Base-by-base conservation (phyloP, 2,797 vertebrate genomes). In the Chloroceryle inda region DNA sequence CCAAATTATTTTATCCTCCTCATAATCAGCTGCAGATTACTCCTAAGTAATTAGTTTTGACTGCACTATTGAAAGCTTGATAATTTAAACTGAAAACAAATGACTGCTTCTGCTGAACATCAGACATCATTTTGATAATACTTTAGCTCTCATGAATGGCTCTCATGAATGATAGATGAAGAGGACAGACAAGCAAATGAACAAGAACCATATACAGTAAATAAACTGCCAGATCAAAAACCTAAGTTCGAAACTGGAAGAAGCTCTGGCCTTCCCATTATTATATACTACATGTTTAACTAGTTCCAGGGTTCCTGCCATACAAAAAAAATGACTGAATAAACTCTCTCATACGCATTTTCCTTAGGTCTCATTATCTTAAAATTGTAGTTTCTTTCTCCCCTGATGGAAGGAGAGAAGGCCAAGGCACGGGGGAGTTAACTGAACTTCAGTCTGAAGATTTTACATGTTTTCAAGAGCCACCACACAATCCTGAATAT, bases 201-300 rank as follows among this genome's bases (percentile, higher is more conserved):
- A 76, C 47, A 76, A 85, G 64, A 56, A 72, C 53, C 21, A 86
- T 17, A 74, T 27, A 84, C 26, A 88, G 42, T 55, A 42, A 92
- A 87, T 40, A 69, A 93, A 87, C 42, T 85, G 67, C 63, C 86
- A 86, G 53, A 84, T 56, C 50, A 87, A 76, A 96, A 68, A 11
- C 27, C 58, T 62, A 62, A 55, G 33, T 29, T 91, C 63, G 23
- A 69, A 66, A 58, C 6, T 0, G 0, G 50, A 94, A 90, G 73
- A 91, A 85, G 78, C 84, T 71, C 55, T 73, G 81, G 63, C 42
- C 31, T 69, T 93, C 35, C 58, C 1, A 2, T 84, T 90, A 73
- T 10, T 50, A 45, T 53, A 58, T 19, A 55, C 26, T n/a, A 79
- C 13, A 24, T 29, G 58, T 58, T 93, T 78, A 87, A 94, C 74